A percentile compares a stretch with the other conserved stretches of the same genome.
Conservation (phyloP, 1,140 invertebrate genomes). For the Hypothenemus hampei region DNA sequence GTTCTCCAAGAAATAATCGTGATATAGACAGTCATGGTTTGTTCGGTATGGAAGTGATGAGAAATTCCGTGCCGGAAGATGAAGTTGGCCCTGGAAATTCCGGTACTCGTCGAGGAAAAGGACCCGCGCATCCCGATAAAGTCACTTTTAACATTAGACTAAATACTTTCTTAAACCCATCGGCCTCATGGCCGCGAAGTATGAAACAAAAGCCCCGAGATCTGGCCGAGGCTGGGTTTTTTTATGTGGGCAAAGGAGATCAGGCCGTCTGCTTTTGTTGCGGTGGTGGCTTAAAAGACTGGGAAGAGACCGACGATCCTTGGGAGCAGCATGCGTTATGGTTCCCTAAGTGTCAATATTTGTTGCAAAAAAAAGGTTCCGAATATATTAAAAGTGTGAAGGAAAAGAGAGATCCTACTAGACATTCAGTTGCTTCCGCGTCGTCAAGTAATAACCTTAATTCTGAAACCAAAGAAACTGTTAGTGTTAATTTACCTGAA, state of each 20-base stretch:
- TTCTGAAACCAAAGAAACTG: conserved; percentile 30
- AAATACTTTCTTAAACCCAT: conserved; percentile 65
- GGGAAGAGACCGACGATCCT: conserved; percentile 78
- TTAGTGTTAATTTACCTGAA: conserved; percentile 3
- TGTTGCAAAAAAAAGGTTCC: conserved; percentile 65
- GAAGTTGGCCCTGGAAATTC: conserved; percentile 37
- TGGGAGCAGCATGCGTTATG: conserved; percentile 85
- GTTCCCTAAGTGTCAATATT: conserved; percentile 73
- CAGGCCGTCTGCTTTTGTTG: conserved; percentile 83
- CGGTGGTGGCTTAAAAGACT: conserved; percentile 79
- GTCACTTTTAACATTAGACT: conserved; percentile 62
- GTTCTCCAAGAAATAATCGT: conserved; percentile 38
- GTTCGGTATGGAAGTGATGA: conserved; percentile 48
- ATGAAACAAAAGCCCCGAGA: conserved; percentile 70
- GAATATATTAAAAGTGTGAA: conserved; percentile 49
- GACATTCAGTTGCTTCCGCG: conserved; percentile 1
- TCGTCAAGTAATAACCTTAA: conserved; percentile 22
- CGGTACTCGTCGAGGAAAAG: conserved; percentile 42
- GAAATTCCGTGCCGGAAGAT: conserved; percentile 45
- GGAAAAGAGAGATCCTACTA: conserved; percentile 17
- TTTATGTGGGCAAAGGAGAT: conserved; percentile 79
- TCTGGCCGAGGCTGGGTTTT: conserved; percentile 84
- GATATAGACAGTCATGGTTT: conserved; percentile 58
- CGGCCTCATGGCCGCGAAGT: conserved; percentile 66
- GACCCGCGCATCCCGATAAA: conserved; percentile 59